Evolutionary conservation across 2,888 invertebrate genomes (phyloP).

Genomic region (Morpho achilles): DNA sequence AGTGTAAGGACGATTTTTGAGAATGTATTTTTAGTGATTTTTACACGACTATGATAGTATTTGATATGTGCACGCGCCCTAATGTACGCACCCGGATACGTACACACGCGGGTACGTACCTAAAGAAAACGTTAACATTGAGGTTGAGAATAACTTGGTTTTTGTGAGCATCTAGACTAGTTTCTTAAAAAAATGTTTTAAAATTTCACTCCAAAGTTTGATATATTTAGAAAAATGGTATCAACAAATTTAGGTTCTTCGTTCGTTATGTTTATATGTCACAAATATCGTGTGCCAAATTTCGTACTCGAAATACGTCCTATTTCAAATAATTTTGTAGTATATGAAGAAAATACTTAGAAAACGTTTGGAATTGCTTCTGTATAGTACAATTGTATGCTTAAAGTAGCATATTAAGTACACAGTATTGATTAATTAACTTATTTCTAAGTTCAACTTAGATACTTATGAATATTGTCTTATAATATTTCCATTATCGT

Average conservation of each 20-base stretch:
- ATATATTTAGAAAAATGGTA: too few relatives aligned
- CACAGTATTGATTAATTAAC: background rate
- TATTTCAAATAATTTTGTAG: conserved; percentile 38
- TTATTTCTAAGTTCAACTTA: background rate
- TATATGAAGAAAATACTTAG: background rate
- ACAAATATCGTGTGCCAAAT: conserved; percentile 61
- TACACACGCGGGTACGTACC: background rate
- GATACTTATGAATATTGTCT: background rate
- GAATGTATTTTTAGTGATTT: conserved; percentile 21
- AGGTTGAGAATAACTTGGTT: conserved; percentile 4
- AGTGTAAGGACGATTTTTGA: conserved; percentile 25
- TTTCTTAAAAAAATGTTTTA: too few relatives aligned
- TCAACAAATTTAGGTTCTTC: too few relatives aligned
- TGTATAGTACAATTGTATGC: conserved; percentile 10
- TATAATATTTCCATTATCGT: background rate
- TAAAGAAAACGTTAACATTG: background rate
- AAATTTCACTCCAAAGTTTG: too few relatives aligned
- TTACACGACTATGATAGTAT: conserved; percentile 1
- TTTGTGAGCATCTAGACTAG: conserved; percentile 6
- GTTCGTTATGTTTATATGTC: conserved; percentile 51
- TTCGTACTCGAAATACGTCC: conserved; percentile 41
- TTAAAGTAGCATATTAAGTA: conserved; percentile 4
- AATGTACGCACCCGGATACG: background rate
- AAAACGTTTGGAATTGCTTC: conserved; percentile 12
- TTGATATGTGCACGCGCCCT: background rate